Base-by-base conservation (phyloP, 2,888 invertebrate species). In the Stenotaenia linearis region DNA sequence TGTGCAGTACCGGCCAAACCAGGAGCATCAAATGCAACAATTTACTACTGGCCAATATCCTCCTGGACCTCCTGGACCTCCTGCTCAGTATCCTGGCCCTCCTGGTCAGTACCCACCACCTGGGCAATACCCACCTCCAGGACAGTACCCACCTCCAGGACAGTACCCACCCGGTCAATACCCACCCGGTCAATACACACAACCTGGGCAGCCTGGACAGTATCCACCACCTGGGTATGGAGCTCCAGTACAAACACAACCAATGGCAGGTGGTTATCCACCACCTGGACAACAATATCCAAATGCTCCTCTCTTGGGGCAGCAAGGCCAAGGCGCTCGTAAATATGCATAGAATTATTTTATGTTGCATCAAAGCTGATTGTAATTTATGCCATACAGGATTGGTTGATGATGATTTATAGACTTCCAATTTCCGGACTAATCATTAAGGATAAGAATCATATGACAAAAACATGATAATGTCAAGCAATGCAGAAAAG, bases 211-310 rank as follows among this genome's bases (percentile, higher is more conserved):
- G 2, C 28, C 4, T 75, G 32, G 28, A 1, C 81, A 81, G 25
- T 84, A 83, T 79, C 83, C 82, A 35, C 84, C 84, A 32, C 78
- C 25, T 45, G 77, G 37, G 77, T 56, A 56, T 56, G 56, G 75
- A 23, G 79, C 80, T 77, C 82, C 82, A 69, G 81, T 82, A 35
- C 80, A 80, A 4, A 45, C 40, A 40, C 82, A 82, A 50, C 77
- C 79, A 1, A 56, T 56, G 30, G 77, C 25, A 21, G 77, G 79
- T 87, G 83, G 90, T 91, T 45, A 30, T 30, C 74, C 74, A 74
- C 74, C 74, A 30, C 75, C 21, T 75, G 32, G 28, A 10, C 25
- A 56, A 5, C 74, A 74, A 21, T 23, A 23, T 30, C 25, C 75
- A 23, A 32, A 32, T 23, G 23, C n/a, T 15, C 61, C 61, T 7